Evolutionary conservation across 2,113 vertebrate species (phyloP), one percentile per base, ranked within the genome.

Genomic region (Syrmaticus mikado): DNA sequence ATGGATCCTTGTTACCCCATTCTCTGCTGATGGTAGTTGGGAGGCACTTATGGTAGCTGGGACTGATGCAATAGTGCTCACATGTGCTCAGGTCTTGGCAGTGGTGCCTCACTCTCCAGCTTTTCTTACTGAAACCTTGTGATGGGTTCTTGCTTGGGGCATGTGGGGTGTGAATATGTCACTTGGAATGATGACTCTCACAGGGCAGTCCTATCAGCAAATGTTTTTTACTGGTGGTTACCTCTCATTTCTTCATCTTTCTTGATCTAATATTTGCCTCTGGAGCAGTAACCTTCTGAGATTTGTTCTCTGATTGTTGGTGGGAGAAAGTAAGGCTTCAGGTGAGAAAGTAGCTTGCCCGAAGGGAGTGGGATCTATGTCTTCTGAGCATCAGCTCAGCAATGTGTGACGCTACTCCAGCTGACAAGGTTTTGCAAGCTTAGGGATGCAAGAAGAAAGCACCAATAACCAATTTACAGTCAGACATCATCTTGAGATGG

Each of bases 21-120:
- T 66, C 45, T 30, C n/a, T 52, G 34, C 18, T 12, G 13, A n/a
- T 46, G 46, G n/a, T 19, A 27, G 40, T 41, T 77, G 41, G 53
- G 60, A 64, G 41, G 18, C 25, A 4, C 6, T 68, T 16, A 3
- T 2, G 9, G 30, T 61, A 41, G 52, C 43, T 27, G 12, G 5
- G 5, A 6, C 27, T 28, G 79, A n/a, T 20, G 27, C 0, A 3
- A 8, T 14, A 66, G 55, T 0, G 0, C 43, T 1, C 9, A 20
- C 17, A 18, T 0, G 4, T 32, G 53, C 32, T 14, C 36, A 1
- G 1, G 9, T 72, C 25, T 76, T 15, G 4, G 24, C 74, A 15
- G 2, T 0, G 0, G 13, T 50, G 22, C 57, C 28, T 74, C 53
- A 25, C 38, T 27, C 16, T 68, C 38, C 24, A 57, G 17, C 40